Conservation (phyloP, 2,888 invertebrate genomes). For the Neelides folsomi region DNA sequence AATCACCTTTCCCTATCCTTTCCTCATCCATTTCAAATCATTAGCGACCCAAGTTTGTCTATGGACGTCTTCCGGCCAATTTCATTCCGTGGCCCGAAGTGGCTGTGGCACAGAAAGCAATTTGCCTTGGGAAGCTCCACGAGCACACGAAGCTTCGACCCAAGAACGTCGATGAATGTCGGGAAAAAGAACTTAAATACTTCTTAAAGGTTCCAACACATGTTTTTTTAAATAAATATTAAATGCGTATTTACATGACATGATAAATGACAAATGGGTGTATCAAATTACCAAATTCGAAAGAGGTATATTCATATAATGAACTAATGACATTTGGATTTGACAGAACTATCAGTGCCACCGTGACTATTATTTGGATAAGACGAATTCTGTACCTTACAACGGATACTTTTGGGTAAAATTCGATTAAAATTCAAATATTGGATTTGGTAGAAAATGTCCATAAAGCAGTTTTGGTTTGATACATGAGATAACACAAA, state of each 20-base stretch:
- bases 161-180: conserved; percentile 17
- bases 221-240: too few species aligned
- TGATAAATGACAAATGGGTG: too few species aligned
- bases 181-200: conserved; percentile 10
- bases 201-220: conserved; percentile 12
- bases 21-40: not conserved
- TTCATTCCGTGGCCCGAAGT: conserved; percentile 30
- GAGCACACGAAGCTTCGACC: conserved; percentile 25
- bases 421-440: too few species aligned
- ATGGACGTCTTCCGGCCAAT: conserved; percentile 25
- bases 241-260: too few species aligned
- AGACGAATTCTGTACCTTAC: conserved; percentile 17
- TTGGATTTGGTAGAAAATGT: too few species aligned
- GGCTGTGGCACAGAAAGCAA: conserved; percentile 17
- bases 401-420: conserved; percentile 17
- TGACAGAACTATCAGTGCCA: conserved; percentile 19
- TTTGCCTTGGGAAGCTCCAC: conserved; percentile 13
- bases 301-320: too few species aligned
- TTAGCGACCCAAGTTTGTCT: conserved; percentile 26
- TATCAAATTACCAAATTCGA: too few species aligned
- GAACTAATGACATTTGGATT: not conserved
- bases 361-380: conserved; percentile 30
- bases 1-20: not conserved
- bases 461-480: too few species aligned
- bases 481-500: too few species aligned